A percentile compares a stretch with the other conserved stretches of the same genome.
These are phyloP conservation scores for Pygocentrus nattereri DNA, from an alignment of 2,797 vertebrate species.

Conservation along the genomic window DNA sequence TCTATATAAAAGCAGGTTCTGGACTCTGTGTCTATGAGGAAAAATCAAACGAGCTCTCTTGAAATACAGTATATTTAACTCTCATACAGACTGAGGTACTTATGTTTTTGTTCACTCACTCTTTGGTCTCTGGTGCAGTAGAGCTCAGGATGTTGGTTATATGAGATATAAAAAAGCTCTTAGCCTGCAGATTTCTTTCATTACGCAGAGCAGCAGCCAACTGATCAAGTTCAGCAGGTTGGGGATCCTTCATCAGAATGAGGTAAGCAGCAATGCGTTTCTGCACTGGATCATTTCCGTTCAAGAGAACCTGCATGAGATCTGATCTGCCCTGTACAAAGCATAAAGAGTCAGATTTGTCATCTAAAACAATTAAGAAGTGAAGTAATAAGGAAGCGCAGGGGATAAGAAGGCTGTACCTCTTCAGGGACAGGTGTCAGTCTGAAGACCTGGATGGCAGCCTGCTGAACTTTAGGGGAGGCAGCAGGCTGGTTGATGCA, in stretches of 20 bases:
- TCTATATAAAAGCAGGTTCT: neutral
- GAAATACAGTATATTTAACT: no score
- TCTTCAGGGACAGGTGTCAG: constrained; percentile 83
- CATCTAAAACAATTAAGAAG: neutral
- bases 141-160: constrained; percentile 88
- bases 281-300: constrained; percentile 77
- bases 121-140: constrained; percentile 74
- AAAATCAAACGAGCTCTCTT: neutral
- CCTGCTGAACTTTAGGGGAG: constrained; percentile 85
- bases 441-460: constrained; percentile 92
- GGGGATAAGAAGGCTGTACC: constrained; percentile 68
- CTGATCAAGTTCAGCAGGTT: constrained; percentile 77
- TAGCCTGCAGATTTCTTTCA: constrained; percentile 84
- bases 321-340: constrained; percentile 78
- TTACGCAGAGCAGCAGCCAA: constrained; percentile 76
- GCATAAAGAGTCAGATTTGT: constrained; percentile 11
- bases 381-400: neutral
- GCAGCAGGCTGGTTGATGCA: constrained; percentile 83
- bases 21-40: neutral
- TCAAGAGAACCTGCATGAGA: constrained; percentile 82
- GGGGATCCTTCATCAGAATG: constrained; percentile 88
- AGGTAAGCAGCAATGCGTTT: constrained; percentile 94
- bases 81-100: neutral
- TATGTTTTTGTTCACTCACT: constrained; percentile 70
- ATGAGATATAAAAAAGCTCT: constrained; percentile 91